A percentile compares a stretch with the other conserved stretches of the same genome.
phyloP scores from a whole-genome alignment of 2,797 vertebrate genomes.

The Aeoliscus strigatus region DNA sequence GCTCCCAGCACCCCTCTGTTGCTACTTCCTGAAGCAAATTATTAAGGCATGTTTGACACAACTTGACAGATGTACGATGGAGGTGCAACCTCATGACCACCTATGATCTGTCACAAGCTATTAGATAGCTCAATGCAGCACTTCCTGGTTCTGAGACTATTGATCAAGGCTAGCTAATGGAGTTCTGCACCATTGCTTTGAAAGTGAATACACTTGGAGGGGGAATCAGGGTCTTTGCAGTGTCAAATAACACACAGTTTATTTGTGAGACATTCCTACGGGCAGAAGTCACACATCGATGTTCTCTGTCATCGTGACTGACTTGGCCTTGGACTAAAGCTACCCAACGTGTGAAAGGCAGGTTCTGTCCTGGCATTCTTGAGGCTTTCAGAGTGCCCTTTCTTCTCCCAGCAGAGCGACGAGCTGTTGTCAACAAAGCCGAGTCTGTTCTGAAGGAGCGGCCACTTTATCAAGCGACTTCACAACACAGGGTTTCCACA shows the following conservation, averaged over 20 bases:
- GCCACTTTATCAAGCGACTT: conserved; percentile 66
- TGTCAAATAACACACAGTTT: conserved; percentile 3
- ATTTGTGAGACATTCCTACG: conserved; percentile 31
- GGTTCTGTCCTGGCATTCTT: conserved; percentile 53
- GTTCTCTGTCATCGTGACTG: conserved; percentile 42
- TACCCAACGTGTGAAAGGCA: conserved; percentile 54
- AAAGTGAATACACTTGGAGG: conserved; percentile 15
- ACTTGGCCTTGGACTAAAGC: conserved; percentile 37
- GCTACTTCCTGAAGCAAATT: conserved; percentile 38
- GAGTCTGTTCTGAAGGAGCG: conserved; percentile 57
- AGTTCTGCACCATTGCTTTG: conserved; percentile 24
- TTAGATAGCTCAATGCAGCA: conserved; percentile 33
- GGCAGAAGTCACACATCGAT: conserved; percentile 19
- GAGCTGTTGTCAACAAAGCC: conserved; percentile 64
- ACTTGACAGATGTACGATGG: conserved; percentile 30
- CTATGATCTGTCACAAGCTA: conserved; percentile 29
- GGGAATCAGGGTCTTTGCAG: background rate
- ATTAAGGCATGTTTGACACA: conserved; percentile 32
- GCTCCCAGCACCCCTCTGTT: conserved; percentile 4
- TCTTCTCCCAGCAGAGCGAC: conserved; percentile 53
- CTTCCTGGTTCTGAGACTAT: conserved; percentile 22
- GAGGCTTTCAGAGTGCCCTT: conserved; percentile 58
- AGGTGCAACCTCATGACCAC: conserved; percentile 14
- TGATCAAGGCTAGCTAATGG: conserved; percentile 36
- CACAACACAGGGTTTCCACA: conserved; percentile 50